Percentiles rank a stretch among this genome's conserved stretches.
Conservation (phyloP, 1,140 invertebrate species). For the Ptiloglossa arizonensis region DNA sequence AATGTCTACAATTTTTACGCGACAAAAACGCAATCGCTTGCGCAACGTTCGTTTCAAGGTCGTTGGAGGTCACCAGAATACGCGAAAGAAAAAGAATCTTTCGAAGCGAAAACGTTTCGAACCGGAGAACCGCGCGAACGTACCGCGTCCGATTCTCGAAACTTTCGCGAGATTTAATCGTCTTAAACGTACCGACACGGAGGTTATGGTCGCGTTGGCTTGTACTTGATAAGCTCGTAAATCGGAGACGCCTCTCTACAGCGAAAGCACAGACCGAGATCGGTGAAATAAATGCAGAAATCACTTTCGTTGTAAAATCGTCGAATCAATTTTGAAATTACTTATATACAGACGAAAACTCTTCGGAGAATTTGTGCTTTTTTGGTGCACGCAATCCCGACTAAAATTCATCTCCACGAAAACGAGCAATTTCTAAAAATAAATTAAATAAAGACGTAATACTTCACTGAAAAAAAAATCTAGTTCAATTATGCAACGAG, state of each 20-base stretch:
- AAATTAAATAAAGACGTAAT: too few relatives aligned
- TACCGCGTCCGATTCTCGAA: background rate
- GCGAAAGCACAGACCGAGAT: slow-evolving; percentile 41
- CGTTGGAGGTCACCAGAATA: background rate
- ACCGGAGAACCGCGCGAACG: background rate
- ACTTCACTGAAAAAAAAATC: too few relatives aligned
- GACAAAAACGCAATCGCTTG: slow-evolving; percentile 1
- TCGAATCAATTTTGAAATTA: too few relatives aligned
- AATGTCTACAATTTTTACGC: background rate
- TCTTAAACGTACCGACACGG: background rate
- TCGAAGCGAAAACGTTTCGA: background rate
- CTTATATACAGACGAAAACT: too few relatives aligned
- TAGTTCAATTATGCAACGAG: too few relatives aligned
- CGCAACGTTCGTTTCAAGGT: slow-evolving; percentile 20
- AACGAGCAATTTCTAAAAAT: too few relatives aligned
- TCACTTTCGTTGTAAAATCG: too few relatives aligned
- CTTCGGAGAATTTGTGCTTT: too few relatives aligned
- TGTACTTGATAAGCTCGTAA: slow-evolving; percentile 40
- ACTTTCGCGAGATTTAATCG: slow-evolving; percentile 17
- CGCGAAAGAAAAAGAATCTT: background rate
- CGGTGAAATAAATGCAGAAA: too few relatives aligned
- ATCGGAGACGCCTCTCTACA: slow-evolving; percentile 7
- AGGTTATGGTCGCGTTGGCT: slow-evolving; percentile 15
- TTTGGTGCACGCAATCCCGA: too few relatives aligned
- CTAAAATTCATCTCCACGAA: too few relatives aligned